Evolutionary conservation across 1,140 invertebrate species (phyloP), one percentile per base, ranked within the genome.

Genomic region (Thalassaphorura encarpata): DNA sequence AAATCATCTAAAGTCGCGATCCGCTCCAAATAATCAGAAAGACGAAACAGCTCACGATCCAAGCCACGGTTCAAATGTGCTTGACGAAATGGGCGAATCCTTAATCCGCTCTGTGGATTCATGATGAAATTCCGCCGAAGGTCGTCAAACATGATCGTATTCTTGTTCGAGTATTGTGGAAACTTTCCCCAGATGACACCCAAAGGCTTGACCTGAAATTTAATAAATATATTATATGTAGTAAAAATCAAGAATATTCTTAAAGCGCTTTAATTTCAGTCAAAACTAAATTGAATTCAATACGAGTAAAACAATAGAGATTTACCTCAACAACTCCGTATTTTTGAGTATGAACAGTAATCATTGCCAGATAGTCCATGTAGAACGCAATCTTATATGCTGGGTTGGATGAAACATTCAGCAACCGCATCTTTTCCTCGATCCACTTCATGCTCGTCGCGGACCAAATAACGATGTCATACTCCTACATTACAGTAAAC

Each of bases 361-460:
- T 97, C 93, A 97, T 97, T 0, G 92, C 93, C 45, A 84, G 71
- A 56, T 82, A 85, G 69, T 97, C 93, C 36, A 97, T 71, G 70
- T 91, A 86, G 71, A 95, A 97, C 62, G 85, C 81, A 59, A 98
- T 87, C 74, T 94, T 97, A 69, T 97, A 98, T 56, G 83, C 80
- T 4, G 82, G 75, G 74, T 96, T 83, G 26, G 72, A 79, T 0
- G 81, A 75, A 0, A 97, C 90, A 0, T 91, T 91, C 0, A 97
- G 73, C 23, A 96, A 71, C 52, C 85, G 85, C 92, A 98, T 96
- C 73, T 98, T 98, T 64, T 94, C 89, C 66, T 95, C 87, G 46
- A 98, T 96, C 91, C 92, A 97, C 66, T 90, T 94, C 92, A 97
- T 97, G 59, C 85, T 87, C 1, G 94, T 98, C 1, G 94, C 94